Evolutionary conservation across 2,888 invertebrate genomes (phyloP), one percentile per base, ranked within the genome.

Genomic region (Himalopsyche tibetana): DNA sequence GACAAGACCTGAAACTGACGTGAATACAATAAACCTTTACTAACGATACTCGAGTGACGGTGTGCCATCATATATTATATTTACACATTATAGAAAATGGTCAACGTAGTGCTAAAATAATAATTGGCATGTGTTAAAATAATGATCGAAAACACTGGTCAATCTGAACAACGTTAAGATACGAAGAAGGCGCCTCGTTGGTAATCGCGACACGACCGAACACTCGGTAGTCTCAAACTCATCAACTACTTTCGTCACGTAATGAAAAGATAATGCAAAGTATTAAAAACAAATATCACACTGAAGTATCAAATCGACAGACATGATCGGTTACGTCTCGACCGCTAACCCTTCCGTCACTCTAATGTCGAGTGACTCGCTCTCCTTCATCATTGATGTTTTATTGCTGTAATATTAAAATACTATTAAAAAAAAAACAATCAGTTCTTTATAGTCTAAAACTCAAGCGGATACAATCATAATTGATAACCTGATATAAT

Each of bases 271-370:
- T 74, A 74, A 74, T 74, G 74, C 74, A 74, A 74, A 28, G 74
- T 74, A 74, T 74, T 74, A 74, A 74, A 74, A 74, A 74, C 74
- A 74, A 74, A 74, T 74, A 74, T 74, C 74, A 74, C 74, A 74
- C 74, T 74, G 38, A 74, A 2, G 36, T 36, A 28, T 74, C 74
- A 74, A 74, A 74, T 74, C 15, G 74, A 74, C 74, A 74, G 36
- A 74, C 74, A 28, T 74, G 74, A 74, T 36, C 74, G 36, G 36
- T 36, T 74, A 38, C 38, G 74, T 74, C 74, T 38, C 15, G 28
- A 63, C 63, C 63, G 63, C 63, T 19, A 74, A 36, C 15, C 15
- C 74, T 74, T 74, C 36, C 12, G 15, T 74, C 1, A 74, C 74
- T 38, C 36, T 74, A 63, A 69, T 36, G 36, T 28, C 28, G 11